Evolutionary conservation across 1,140 invertebrate species (phyloP).

Genomic region (Drosophila varians): DNA sequence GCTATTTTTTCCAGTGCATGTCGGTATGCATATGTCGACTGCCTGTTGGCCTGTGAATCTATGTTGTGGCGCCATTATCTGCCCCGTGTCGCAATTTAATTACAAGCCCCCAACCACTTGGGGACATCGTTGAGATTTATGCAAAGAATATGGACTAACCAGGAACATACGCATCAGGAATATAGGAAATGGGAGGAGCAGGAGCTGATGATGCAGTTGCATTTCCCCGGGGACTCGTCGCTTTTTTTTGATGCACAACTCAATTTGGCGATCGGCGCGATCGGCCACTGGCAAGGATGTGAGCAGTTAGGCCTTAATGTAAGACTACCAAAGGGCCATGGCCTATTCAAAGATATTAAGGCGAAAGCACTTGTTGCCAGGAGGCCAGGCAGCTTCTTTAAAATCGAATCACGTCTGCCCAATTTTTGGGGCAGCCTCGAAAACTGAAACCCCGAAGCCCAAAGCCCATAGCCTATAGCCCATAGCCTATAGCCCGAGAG

Average conservation of each 20-base stretch:
- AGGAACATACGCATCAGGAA: conserved; percentile 27
- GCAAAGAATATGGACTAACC: conserved; percentile 51
- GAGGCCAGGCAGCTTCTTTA: conserved; percentile 67
- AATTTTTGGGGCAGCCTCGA: conserved; percentile 55
- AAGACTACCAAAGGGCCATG: conserved; percentile 29
- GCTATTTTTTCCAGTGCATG: conserved; percentile 14
- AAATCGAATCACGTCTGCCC: conserved; percentile 82
- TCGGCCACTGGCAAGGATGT: conserved; percentile 22
- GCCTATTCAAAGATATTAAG: conserved; percentile 62
- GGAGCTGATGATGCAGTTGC: conserved; percentile 32
- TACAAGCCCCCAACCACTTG: conserved; percentile 49
- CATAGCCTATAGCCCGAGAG: not conserved
- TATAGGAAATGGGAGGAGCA: not conserved
- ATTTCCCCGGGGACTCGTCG: conserved; percentile 43
- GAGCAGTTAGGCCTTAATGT: conserved; percentile 29
- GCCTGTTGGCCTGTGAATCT: conserved; percentile 61
- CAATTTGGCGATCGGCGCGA: conserved; percentile 59
- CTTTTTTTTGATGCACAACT: conserved; percentile 62
- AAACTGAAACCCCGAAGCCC: conserved; percentile 3
- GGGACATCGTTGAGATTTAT: conserved; percentile 63
- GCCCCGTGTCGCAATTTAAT: conserved; percentile 76
- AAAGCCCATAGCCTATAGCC: not conserved
- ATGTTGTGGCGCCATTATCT: conserved; percentile 74
- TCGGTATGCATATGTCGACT: conserved; percentile 51
- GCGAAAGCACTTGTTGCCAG: conserved; percentile 61